A percentile compares a stretch with the other conserved stretches of the same genome.
These are phyloP conservation scores for Hesperia comma DNA, from an alignment of 2,888 invertebrate genomes.

Conservation along the genomic window DNA sequence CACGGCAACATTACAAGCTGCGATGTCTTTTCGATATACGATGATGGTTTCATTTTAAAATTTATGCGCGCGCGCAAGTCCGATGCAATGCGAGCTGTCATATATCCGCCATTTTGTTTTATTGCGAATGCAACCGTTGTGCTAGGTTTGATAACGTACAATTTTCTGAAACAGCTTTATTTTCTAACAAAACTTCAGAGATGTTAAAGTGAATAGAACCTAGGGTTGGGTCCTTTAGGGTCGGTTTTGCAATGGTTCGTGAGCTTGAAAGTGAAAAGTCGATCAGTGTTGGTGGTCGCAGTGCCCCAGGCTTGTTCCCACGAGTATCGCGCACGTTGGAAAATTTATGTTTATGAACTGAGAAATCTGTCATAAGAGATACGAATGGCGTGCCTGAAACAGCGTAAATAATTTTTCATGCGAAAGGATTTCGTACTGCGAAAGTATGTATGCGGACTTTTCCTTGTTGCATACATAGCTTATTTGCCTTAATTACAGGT, in stretches of 20 bases:
- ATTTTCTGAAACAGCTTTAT: conserved; percentile 77
- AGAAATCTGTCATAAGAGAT: conserved; percentile 82
- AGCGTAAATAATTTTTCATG: conserved; percentile 80
- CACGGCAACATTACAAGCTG: conserved; percentile 43
- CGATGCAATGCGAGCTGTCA: conserved; percentile 54
- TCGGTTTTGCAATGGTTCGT: conserved; percentile 48
- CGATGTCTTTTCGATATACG: conserved; percentile 56
- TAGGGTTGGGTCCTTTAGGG: conserved; percentile 46
- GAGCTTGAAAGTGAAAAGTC: conserved; percentile 78
- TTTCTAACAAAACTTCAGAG: conserved; percentile 59
- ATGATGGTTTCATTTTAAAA: conserved; percentile 67
- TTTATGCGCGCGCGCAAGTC: conserved; percentile 61
- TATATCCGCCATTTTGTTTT: conserved; percentile 69
- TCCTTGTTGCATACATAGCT: conserved; percentile 32
- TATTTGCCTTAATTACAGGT: not conserved
- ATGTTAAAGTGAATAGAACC: conserved; percentile 42
- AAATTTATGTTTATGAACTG: conserved; percentile 83
- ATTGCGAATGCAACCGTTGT: conserved; percentile 66
- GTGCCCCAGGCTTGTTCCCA: conserved; percentile 76
- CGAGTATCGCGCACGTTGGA: conserved; percentile 77
- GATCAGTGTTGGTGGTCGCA: conserved; percentile 78
- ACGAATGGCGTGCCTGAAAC: conserved; percentile 75
- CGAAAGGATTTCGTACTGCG: conserved; percentile 47
- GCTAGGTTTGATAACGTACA: conserved; percentile 57
- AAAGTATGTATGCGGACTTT: conserved; percentile 31